Evolutionary conservation across 2,113 vertebrate genomes (phyloP).

Genomic region (Tricholaema leucomelas): DNA sequence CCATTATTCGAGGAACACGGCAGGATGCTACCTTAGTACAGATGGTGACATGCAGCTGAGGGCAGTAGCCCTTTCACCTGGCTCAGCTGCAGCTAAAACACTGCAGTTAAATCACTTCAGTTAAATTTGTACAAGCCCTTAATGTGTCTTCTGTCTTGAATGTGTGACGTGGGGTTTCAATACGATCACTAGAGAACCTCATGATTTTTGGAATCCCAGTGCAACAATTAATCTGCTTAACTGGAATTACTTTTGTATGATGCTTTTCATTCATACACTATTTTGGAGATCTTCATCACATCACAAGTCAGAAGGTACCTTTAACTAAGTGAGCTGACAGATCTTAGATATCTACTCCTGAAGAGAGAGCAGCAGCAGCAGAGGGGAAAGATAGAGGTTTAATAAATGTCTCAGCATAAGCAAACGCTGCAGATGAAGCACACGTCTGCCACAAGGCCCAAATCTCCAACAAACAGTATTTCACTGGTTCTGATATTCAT

Average conservation of each 20-base stretch:
- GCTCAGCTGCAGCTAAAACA: constrained; percentile 14
- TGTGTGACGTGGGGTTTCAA: neutral
- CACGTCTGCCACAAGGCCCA: accelerated
- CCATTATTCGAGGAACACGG: neutral
- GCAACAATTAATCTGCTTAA: neutral
- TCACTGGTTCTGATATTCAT: neutral
- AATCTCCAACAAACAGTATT: neutral
- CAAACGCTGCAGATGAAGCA: neutral
- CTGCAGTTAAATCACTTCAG: neutral
- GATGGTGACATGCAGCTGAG: neutral
- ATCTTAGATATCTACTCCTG: neutral
- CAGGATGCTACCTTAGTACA: neutral
- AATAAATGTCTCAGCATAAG: neutral
- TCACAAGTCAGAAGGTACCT: neutral
- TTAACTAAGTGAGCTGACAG: neutral
- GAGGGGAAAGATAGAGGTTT: neutral
- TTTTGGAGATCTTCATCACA: neutral
- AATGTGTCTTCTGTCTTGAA: neutral
- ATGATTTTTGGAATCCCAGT: neutral
- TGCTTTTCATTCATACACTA: neutral
- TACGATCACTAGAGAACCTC: neutral
- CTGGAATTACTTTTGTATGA: neutral
- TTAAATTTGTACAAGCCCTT: neutral
- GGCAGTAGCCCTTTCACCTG: constrained; percentile 11
- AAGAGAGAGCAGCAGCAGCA: neutral